phyloP scores from a whole-genome alignment of 2,113 vertebrate genomes.

The Ciconia maguari region DNA sequence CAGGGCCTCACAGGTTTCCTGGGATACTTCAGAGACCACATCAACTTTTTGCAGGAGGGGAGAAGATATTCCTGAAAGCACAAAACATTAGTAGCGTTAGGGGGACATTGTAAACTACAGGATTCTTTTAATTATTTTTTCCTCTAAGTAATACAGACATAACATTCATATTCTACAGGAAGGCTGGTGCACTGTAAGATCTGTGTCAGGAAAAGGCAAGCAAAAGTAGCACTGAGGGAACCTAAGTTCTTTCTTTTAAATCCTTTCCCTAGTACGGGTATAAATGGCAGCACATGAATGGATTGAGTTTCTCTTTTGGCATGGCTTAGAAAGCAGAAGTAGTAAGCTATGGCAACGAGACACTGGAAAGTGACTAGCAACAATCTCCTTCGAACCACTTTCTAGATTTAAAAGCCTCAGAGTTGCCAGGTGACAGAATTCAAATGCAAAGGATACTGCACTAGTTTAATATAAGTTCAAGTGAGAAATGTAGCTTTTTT shows the following conservation, averaged over 20 bases:
- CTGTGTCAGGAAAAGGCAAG: not conserved
- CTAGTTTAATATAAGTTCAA: not conserved
- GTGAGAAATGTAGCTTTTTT: not conserved
- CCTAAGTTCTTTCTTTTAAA: not conserved
- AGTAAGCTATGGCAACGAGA: not conserved
- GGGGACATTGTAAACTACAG: not conserved
- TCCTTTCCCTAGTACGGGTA: not conserved
- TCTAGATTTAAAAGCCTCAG: not conserved
- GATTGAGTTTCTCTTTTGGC: not conserved
- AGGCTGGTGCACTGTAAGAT: not conserved
- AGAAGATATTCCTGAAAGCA: conserved; percentile 77
- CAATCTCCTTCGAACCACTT: not conserved
- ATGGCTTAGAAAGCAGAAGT: not conserved
- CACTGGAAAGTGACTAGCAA: not conserved
- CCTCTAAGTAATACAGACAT: not conserved
- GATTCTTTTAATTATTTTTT: not conserved
- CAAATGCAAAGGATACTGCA: not conserved
- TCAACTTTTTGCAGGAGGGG: conserved; percentile 81
- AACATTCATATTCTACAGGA: not conserved
- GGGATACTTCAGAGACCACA: conserved; percentile 84
- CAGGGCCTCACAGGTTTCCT: conserved; percentile 81
- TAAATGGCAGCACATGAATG: not conserved
- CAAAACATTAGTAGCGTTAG: not conserved
- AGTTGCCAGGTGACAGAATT: not conserved
- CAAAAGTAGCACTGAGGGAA: not conserved